These are phyloP conservation scores for Carabus problematicus DNA, from an alignment of 2,888 invertebrate genomes.

Conservation along the genomic window DNA sequence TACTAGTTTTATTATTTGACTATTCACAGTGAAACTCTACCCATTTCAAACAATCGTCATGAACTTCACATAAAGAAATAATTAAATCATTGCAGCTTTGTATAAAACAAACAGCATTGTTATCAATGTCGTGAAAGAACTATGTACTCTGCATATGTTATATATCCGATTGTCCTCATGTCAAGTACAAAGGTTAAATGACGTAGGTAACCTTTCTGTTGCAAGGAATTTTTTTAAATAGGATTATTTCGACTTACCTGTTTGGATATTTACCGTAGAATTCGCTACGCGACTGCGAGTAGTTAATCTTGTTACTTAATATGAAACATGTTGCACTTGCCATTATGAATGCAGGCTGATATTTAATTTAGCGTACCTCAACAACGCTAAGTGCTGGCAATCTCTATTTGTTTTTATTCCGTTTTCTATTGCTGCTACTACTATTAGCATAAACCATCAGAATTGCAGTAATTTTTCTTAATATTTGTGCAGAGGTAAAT, in stretches of 20 bases:
- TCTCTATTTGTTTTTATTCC: too few species aligned
- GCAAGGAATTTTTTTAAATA: conserved; percentile 23
- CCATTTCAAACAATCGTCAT: too few species aligned
- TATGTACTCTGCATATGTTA: background rate
- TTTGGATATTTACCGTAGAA: background rate
- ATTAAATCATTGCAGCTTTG: too few species aligned
- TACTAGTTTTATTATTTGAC: too few species aligned
- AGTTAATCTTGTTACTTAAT: conserved; percentile 3
- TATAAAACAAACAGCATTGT: too few species aligned
- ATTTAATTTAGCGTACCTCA: background rate
- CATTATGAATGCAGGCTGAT: background rate
- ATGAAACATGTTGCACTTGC: conserved; percentile 3
- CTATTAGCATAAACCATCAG: conserved; percentile 9
- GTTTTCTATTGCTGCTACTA: background rate
- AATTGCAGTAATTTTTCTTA: conserved; percentile 14
- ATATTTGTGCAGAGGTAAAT: background rate
- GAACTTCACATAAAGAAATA: too few species aligned
- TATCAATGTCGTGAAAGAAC: too few species aligned
- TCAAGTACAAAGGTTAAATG: conserved; percentile 1
- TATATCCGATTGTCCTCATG: background rate
- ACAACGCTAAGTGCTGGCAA: too few species aligned
- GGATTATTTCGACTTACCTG: conserved; percentile 7
- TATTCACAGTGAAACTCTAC: too few species aligned
- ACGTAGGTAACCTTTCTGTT: conserved; percentile 7
- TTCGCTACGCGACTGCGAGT: background rate